Evolutionary conservation across 1,140 invertebrate genomes (phyloP), one percentile per base, ranked within the genome.

Genomic region (Saccostrea echinata): DNA sequence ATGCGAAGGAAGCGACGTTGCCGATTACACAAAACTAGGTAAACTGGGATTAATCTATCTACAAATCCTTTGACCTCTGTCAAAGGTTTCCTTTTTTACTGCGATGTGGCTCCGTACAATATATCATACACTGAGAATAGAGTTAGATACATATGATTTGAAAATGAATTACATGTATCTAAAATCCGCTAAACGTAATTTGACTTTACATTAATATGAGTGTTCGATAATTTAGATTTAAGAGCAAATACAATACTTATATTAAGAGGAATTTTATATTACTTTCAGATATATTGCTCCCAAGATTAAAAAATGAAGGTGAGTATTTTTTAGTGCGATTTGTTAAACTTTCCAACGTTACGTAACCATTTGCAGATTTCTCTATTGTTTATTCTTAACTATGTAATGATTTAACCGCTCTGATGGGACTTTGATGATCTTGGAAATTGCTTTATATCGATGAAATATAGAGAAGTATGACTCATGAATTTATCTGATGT

Each of bases 11-110:
- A 82, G 57, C 1, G 52, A 86, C 27, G 35, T 86, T 18, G n/a
- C 64, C 6, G 85, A 88, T 30, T 61, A 84, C 33, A 64, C 76
- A 3, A 43, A 52, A n/a, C 82, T 88, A n/a, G 84, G 84, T 88
- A 51, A 82, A 30, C 80, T 71, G 6, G 43, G 43, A 43, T 43
- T 8, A 43, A 43, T 8, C 43, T 43, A 43, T 43, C 1, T 43
- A 9, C 9, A 43, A 43, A 43, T 43, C 9, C 43, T 43, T 43
- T 43, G 1, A 1, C 43, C 1, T 43, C 9, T 43, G 43, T 43
- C 9, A 43, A 43, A 43, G 43, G 9, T 6, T 43, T 43, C 0
- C 43, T 43, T 0, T 6, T 43, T 6, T 43, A 2, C 6, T 0
- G 9, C 6, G 9, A 0, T 43, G 4, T 4, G 43, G 43, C 43